Percentiles rank a stretch among this genome's conserved stretches.
These are phyloP conservation scores for Dascyllus trimaculatus DNA, from an alignment of 2,113 vertebrate genomes.

Conservation along the genomic window DNA sequence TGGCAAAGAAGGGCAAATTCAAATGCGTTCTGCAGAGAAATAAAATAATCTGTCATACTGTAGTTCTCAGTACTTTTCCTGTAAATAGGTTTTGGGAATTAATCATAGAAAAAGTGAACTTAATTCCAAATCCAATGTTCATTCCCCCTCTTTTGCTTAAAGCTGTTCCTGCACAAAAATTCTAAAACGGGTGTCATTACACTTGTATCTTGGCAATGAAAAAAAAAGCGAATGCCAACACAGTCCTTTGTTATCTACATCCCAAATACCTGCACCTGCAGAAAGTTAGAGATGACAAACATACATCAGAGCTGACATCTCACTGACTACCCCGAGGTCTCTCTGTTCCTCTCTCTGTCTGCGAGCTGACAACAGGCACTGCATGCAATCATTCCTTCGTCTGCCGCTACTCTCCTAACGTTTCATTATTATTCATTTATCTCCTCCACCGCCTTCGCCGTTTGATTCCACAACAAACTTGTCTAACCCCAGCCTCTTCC, in stretches of 20 bases:
- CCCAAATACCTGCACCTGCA: conserved; percentile 56
- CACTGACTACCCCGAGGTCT: conserved; percentile 46
- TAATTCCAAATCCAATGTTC: not conserved
- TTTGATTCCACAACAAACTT: conserved; percentile 36
- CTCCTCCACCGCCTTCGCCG: not conserved
- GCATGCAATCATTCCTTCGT: conserved; percentile 17
- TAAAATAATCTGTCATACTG: conserved; percentile 11
- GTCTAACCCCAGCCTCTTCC: conserved; percentile 16
- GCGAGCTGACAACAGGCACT: conserved; percentile 58
- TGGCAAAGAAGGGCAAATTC: conserved; percentile 69
- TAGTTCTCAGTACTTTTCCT: conserved; percentile 1
- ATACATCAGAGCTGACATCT: conserved; percentile 63
- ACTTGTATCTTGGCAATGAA: conserved; percentile 23
- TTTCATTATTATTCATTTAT: conserved; percentile 41
- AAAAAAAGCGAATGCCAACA: conserved; percentile 22
- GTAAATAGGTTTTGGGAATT: conserved; percentile 24
- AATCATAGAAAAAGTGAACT: conserved; percentile 11
- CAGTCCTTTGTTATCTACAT: conserved; percentile 25
- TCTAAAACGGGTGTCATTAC: conserved; percentile 24
- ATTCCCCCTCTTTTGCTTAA: not conserved
- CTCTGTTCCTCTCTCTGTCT: conserved; percentile 11
- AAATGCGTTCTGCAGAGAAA: conserved; percentile 38
- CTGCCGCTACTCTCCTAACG: conserved; percentile 3
- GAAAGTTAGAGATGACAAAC: conserved; percentile 47
- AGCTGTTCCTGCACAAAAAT: not conserved